phyloP scores from a whole-genome alignment of 1,140 invertebrate genomes.

The Potamilus streckersoni region DNA sequence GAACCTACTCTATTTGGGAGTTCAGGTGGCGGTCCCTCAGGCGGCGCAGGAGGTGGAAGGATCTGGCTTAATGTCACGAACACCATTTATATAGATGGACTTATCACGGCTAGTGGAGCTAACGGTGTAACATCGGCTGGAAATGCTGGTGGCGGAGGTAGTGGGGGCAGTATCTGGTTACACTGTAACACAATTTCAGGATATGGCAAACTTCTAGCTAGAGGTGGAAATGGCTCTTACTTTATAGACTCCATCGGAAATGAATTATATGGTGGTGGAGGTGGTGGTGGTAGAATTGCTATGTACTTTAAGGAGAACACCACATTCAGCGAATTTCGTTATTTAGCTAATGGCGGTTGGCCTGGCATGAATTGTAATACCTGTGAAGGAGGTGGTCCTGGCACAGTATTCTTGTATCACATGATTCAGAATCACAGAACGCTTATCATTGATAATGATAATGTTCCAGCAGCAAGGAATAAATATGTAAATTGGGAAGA shows the following conservation, averaged over 20 bases:
- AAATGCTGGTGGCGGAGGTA: conserved; percentile 44
- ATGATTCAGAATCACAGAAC: conserved; percentile 45
- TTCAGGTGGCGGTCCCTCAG: conserved; percentile 44
- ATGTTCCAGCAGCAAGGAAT: conserved; percentile 33
- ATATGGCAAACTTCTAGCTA: conserved; percentile 38
- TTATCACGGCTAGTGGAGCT: conserved; percentile 43
- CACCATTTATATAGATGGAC: conserved; percentile 50
- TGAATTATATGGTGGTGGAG: conserved; percentile 38
- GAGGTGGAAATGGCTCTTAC: conserved; percentile 36
- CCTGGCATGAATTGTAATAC: conserved; percentile 30
- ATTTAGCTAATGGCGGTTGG: conserved; percentile 48
- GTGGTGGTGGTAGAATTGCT: conserved; percentile 51
- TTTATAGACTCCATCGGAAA: not conserved
- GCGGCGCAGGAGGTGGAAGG: conserved; percentile 51
- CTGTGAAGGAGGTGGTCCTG: conserved; percentile 48
- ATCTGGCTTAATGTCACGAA: conserved; percentile 58
- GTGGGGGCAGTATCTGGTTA: conserved; percentile 55
- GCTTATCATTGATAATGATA: conserved; percentile 53
- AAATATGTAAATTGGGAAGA: conserved; percentile 50
- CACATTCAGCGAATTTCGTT: conserved; percentile 54
- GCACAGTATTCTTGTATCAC: conserved; percentile 53
- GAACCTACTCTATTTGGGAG: conserved; percentile 53
- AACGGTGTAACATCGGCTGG: conserved; percentile 29
- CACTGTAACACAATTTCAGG: conserved; percentile 47
- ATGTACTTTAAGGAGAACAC: conserved; percentile 50